Conservation (phyloP, 2,888 invertebrate species). For the Sipha maydis region DNA sequence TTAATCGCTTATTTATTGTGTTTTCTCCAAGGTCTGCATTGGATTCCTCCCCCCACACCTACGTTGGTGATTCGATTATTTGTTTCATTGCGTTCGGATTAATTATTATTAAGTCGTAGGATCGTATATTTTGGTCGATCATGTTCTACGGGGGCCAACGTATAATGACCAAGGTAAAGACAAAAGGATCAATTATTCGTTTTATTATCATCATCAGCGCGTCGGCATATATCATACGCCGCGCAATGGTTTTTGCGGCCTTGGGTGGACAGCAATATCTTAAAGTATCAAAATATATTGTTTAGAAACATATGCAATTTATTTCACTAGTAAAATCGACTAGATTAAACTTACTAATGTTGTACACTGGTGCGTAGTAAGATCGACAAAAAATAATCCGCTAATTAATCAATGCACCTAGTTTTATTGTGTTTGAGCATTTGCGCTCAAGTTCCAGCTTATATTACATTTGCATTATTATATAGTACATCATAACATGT, state of each 20-base stretch:
- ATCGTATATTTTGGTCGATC: background rate
- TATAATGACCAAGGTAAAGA: conserved; percentile 27
- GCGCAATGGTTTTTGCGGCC: background rate
- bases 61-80: background rate
- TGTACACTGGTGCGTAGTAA: too few relatives aligned
- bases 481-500: too few relatives aligned
- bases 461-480: too few relatives aligned
- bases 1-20: conserved; percentile 32
- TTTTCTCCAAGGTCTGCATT: conserved; percentile 41
- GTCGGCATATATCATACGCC: background rate
- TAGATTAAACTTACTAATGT: background rate
- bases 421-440: too few relatives aligned
- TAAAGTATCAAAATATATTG: background rate
- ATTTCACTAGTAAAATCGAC: background rate
- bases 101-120: conserved; percentile 33
- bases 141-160: conserved; percentile 2
- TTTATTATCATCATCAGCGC: conserved; percentile 12
- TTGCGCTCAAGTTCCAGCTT: too few relatives aligned
- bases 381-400: too few relatives aligned
- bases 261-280: conserved; percentile 10
- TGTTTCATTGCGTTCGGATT: conserved; percentile 12
- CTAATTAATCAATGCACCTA: too few relatives aligned
- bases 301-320: background rate
- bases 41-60: background rate
- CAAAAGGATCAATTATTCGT: conserved; percentile 45